Percentiles rank a stretch among this genome's conserved stretches.
phyloP scores from a whole-genome alignment of 2,888 invertebrate genomes.

The Sussaba pulchella region DNA sequence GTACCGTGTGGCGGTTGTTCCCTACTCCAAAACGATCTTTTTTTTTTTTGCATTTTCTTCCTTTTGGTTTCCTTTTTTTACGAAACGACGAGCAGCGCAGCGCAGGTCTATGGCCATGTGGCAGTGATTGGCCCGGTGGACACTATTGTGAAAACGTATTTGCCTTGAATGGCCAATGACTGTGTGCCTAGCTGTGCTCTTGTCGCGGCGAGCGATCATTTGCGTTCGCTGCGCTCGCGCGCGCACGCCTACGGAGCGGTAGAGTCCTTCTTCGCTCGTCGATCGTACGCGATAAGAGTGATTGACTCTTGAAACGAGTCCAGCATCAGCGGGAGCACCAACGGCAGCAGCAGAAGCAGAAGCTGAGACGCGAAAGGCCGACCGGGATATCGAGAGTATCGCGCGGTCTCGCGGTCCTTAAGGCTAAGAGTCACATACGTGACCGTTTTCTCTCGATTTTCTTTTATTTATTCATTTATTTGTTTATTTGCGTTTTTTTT shows the following conservation, averaged over 20 bases:
- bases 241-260: constrained; percentile 53
- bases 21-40: constrained; percentile 4
- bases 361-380: constrained; percentile 56
- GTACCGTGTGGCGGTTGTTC: neutral
- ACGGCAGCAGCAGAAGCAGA: constrained; percentile 59
- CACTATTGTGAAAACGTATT: neutral
- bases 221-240: constrained; percentile 66
- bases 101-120: neutral
- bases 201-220: constrained; percentile 63
- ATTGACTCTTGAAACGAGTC: constrained; percentile 79
- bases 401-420: constrained; percentile 59
- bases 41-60: no score
- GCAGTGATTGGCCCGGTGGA: constrained; percentile 16
- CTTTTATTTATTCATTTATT: constrained; percentile 37
- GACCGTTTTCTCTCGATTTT: constrained; percentile 54
- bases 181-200: constrained; percentile 4
- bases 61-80: no score
- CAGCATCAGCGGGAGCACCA: constrained; percentile 60
- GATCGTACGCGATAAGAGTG: constrained; percentile 77
- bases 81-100: neutral
- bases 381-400: constrained; percentile 55
- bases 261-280: constrained; percentile 66
- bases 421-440: constrained; percentile 69
- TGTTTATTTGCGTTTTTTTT: neutral
- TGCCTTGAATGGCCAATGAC: neutral